Evolutionary conservation across 1,140 invertebrate genomes (phyloP).

Genomic region (Phortica variegata): DNA sequence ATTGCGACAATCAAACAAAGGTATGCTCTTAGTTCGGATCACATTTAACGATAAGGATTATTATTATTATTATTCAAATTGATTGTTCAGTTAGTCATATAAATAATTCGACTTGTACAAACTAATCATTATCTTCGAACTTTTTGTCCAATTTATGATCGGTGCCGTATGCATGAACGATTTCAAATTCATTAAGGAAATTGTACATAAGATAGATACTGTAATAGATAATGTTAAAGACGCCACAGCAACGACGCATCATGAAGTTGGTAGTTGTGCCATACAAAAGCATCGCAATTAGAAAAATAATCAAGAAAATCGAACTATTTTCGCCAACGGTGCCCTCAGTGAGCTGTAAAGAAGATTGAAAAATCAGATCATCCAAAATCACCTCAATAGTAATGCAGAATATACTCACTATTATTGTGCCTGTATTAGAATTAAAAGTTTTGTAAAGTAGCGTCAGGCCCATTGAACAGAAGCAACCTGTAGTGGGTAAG

Average conservation of each 20-base stretch:
- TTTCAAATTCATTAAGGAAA: too few relatives aligned
- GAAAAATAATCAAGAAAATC: slow-evolving; percentile 9
- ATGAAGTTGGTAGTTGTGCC: slow-evolving; percentile 11
- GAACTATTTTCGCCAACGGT: slow-evolving; percentile 15
- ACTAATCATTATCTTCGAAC: too few relatives aligned
- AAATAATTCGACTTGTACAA: too few relatives aligned
- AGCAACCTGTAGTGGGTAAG: neutral
- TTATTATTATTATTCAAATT: too few relatives aligned
- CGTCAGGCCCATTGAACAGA: too few relatives aligned
- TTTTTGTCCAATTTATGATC: too few relatives aligned
- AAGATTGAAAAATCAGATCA: slow-evolving; percentile 1
- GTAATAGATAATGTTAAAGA: slow-evolving; percentile 14
- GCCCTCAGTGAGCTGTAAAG: slow-evolving; percentile 7
- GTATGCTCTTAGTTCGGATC: too few relatives aligned
- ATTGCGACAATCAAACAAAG: too few relatives aligned
- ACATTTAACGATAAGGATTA: too few relatives aligned
- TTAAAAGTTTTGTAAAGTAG: slow-evolving; percentile 5
- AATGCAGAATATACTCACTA: neutral
- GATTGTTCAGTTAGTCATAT: too few relatives aligned
- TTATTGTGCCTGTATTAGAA: neutral
- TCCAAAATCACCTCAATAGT: neutral
- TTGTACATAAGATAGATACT: too few relatives aligned
- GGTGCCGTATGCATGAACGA: too few relatives aligned
- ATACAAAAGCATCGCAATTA: slow-evolving; percentile 5
- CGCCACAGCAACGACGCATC: slow-evolving; percentile 6